Conservation (phyloP, 2,113 vertebrate species). For the Neodontobutis hainanensis region DNA sequence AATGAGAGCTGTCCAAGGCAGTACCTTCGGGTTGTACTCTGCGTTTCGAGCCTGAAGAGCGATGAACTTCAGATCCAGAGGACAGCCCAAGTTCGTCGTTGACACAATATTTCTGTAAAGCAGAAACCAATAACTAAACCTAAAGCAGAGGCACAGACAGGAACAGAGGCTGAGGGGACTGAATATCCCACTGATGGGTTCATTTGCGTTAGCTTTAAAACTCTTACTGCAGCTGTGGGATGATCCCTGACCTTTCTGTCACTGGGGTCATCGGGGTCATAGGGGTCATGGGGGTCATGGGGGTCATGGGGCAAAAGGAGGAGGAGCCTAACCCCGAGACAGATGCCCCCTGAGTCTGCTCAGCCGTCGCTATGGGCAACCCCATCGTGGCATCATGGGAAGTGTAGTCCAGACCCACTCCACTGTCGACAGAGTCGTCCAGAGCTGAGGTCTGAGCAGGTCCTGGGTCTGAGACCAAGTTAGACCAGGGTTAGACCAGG, state of each 20-base stretch:
- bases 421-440: conserved; percentile 56
- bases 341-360: conserved; percentile 30
- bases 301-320: conserved; percentile 75
- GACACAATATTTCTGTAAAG: conserved; percentile 92
- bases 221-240: conserved; percentile 90
- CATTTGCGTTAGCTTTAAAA: neutral
- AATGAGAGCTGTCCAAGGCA: neutral
- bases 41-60: conserved; percentile 94
- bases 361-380: neutral
- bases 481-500: neutral
- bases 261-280: conserved; percentile 74
- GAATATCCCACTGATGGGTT: no score
- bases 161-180: no score
- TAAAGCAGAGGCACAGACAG: no score
- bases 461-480: conserved; percentile 14
- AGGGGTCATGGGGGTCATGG: conserved; percentile 88
- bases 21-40: conserved; percentile 97
- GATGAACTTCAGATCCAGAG: conserved; percentile 94
- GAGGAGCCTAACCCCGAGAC: conserved; percentile 34
- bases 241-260: conserved; percentile 88
- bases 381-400: conserved; percentile 25
- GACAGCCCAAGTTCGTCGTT: conserved; percentile 94
- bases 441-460: neutral
- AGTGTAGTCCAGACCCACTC: conserved; percentile 38
- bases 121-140: no score